Evolutionary conservation across 2,113 vertebrate genomes (phyloP).

Genomic region (Deroptyus accipitrinus): DNA sequence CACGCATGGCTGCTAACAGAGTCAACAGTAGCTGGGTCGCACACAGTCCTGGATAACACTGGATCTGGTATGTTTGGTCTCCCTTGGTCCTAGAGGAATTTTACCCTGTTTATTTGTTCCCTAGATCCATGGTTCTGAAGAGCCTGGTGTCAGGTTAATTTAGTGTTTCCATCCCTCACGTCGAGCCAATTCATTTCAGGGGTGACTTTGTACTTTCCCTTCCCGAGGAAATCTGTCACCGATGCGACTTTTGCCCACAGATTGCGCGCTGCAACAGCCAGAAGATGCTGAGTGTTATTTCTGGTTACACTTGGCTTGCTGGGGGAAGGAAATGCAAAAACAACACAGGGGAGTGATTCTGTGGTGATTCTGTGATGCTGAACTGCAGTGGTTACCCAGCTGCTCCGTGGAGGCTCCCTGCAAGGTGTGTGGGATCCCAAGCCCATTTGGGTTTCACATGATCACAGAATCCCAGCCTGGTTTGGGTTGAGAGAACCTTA

Average conservation of each 20-base stretch:
- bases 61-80: not conserved
- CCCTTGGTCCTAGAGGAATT: not conserved
- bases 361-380: not conserved
- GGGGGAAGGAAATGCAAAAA: slow-evolving; percentile 1
- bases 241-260: not conserved
- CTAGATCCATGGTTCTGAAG: not conserved
- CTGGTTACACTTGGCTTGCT: slow-evolving; percentile 5
- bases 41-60: not conserved
- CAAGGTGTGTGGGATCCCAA: not conserved
- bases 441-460: accelerated
- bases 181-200: not conserved
- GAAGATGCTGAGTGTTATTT: not conserved
- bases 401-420: not conserved
- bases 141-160: slow-evolving; percentile 6
- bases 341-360: not conserved
- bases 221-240: not conserved
- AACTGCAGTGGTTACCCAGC: not conserved
- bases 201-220: not conserved
- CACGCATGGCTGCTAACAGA: slow-evolving; percentile 7
- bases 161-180: not conserved
- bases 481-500: not conserved
- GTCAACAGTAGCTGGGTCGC: slow-evolving; percentile 9
- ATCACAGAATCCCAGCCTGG: not conserved
- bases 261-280: not conserved
- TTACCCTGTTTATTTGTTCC: not conserved